These are phyloP conservation scores for Phrynocephalus vlangalii DNA, from an alignment of 2,797 vertebrate genomes.

Conservation along the genomic window DNA sequence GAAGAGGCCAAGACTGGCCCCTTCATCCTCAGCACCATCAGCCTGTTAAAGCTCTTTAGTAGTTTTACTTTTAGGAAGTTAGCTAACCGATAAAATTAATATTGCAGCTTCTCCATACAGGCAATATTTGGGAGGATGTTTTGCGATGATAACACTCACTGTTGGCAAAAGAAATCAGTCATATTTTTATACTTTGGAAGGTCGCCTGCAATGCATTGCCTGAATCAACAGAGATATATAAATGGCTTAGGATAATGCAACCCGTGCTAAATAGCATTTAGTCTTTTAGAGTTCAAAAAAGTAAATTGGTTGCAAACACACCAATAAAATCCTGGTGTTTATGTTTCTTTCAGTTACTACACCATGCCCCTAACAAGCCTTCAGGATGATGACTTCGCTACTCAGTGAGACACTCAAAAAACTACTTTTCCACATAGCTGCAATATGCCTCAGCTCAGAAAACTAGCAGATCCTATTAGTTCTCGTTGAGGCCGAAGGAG, in stretches of 20 bases:
- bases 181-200: slow-evolving; percentile 8
- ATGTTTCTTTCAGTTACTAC: not conserved
- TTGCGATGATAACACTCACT: slow-evolving; percentile 3
- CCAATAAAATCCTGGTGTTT: not conserved
- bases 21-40: not conserved
- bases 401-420: not conserved
- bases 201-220: slow-evolving; percentile 9
- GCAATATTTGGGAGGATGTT: slow-evolving; percentile 12
- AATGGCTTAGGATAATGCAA: slow-evolving; percentile 12
- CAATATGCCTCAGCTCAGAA: not conserved
- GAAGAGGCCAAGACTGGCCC: not conserved
- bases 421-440: not conserved
- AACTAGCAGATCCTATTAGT: not conserved
- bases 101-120: not conserved
- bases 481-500: not conserved
- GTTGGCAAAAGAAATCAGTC: not conserved
- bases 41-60: not conserved
- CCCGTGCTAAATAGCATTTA: not conserved
- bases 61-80: not conserved
- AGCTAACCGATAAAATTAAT: slow-evolving; percentile 3
- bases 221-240: slow-evolving; percentile 33
- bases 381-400: no score
- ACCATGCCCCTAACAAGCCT: not conserved
- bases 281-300: not conserved
- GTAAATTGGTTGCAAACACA: slow-evolving; percentile 1